phyloP scores from a whole-genome alignment of 2,888 invertebrate species.

The Scrobipalpa costella region DNA sequence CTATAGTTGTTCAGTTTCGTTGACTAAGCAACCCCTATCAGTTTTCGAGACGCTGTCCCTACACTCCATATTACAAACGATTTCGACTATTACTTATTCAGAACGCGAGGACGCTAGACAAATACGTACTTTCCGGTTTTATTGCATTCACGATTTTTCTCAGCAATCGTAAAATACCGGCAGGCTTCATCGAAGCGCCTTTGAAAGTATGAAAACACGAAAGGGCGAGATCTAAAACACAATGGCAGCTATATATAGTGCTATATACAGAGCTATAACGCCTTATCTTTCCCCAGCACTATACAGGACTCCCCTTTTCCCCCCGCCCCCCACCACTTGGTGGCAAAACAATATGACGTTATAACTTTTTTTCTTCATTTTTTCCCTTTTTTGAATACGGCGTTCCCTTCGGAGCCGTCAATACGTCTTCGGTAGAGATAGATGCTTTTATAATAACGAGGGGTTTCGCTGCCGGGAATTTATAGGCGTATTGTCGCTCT shows the following conservation, averaged over 20 bases:
- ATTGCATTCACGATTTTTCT: constrained; percentile 13
- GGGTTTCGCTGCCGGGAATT: constrained; percentile 17
- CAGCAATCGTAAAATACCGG: constrained; percentile 18
- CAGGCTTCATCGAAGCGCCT: constrained; percentile 55
- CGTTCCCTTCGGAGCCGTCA: constrained; percentile 63
- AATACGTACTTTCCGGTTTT: background rate
- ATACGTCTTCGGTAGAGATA: constrained; percentile 61
- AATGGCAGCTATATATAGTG: constrained; percentile 44
- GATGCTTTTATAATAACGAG: constrained; percentile 45
- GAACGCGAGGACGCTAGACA: no score
- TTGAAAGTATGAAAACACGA: constrained; percentile 62
- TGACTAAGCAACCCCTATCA: no score
- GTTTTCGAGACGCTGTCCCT: no score
- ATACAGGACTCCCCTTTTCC: constrained; percentile 59
- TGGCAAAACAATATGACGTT: constrained; percentile 81
- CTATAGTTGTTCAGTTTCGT: no score
- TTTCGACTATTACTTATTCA: no score
- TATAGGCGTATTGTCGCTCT: constrained; percentile 4
- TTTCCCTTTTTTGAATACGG: constrained; percentile 77
- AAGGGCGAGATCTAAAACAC: constrained; percentile 61
- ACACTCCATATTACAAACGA: no score
- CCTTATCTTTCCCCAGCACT: constrained; percentile 74
- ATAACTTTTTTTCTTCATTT: constrained; percentile 78
- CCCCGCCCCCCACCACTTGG: constrained; percentile 59
- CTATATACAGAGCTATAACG: constrained; percentile 63